Evolutionary conservation across 2,113 vertebrate genomes (phyloP), one percentile per base, ranked within the genome.

Genomic region (Rhynchomys soricoides): DNA sequence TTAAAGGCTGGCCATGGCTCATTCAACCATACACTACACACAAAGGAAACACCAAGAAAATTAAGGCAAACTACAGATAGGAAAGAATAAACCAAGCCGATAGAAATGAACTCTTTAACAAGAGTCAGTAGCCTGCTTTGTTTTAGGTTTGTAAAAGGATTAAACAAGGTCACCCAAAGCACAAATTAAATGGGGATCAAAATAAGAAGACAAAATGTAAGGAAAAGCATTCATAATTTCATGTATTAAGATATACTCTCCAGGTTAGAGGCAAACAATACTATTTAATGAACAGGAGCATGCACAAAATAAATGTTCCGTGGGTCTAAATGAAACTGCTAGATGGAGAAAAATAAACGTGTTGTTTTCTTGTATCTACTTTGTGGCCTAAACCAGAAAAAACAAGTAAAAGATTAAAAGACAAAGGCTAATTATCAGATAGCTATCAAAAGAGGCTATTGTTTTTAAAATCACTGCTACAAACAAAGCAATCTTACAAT

Each of bases 81-180:
- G 64, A 92, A 70, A 79, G 62, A 55, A 89, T 45, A 96, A 96
- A 57, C 48, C 93, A 70, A 74, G 48, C 11, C 77, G 45, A 92
- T 3, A 94, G 59, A 68, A 89, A 93, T 9, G 78, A 43, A 7
- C 0, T 22, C 4, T 78, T 66, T 78, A 70, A 0, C 13, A 70
- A 86, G 13, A 85, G 34, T 92, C 21, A 94, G 43, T 43, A 64
- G 86, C 57, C 0, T 12, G 3, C 24, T 90, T 88, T 93, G 94
- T 93, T 93, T 91, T 68, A 86, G 77, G 29, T 17, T 12, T 59
- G 43, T 50, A 62, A 55, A 62, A 26, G 31, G 31, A 90, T 86
- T 86, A 86, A 93, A 79, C 66, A 92, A 95, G 70, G 43, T 74
- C 50, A 93, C 64, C 40, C 70, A 77, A 86, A 82, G 71, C 7